These are phyloP conservation scores for Lagopus leucura DNA, from an alignment of 2,113 vertebrate species.

Conservation along the genomic window DNA sequence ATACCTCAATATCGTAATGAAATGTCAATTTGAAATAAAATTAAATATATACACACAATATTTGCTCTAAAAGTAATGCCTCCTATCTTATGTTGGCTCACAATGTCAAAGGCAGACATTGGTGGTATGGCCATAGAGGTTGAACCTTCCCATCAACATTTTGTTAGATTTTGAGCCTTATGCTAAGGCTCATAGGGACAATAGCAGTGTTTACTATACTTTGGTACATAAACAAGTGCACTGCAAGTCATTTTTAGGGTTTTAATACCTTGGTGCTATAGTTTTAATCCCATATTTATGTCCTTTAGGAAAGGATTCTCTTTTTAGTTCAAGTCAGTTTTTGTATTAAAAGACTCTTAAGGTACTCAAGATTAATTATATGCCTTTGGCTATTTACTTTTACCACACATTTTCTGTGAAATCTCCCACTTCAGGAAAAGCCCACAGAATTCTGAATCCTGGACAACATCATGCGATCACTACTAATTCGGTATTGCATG, in stretches of 20 bases:
- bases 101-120: background rate
- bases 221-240: background rate
- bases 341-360: background rate
- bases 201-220: accelerated
- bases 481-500: background rate
- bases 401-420: background rate
- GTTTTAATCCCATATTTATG: background rate
- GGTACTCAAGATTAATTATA: background rate
- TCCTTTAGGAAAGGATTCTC: background rate
- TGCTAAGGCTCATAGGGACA: background rate
- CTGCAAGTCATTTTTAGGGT: background rate
- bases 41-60: background rate
- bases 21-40: background rate
- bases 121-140: background rate
- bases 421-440: background rate
- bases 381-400: background rate
- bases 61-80: background rate
- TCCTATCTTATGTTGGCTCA: background rate
- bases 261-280: background rate
- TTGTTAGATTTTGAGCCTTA: background rate
- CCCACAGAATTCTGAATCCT: background rate
- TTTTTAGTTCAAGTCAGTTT: background rate
- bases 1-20: background rate
- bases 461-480: accelerated
- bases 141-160: background rate